Base-by-base conservation (phyloP, 2,888 invertebrate genomes). In the Andricus curvator region DNA sequence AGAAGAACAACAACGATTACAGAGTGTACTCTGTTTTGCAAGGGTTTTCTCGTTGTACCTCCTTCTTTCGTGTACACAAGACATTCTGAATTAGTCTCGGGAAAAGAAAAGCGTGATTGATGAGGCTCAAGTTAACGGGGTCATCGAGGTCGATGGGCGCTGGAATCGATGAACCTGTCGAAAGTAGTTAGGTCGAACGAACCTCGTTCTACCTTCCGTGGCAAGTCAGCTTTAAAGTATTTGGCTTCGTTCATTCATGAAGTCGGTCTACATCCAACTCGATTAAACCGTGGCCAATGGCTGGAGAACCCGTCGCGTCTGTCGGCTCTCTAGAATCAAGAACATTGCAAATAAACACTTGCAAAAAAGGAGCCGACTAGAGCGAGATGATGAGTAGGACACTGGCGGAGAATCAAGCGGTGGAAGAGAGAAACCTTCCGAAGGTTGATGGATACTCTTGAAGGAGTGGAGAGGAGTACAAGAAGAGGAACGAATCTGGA, bases 111-210 rank as follows among this genome's bases (percentile, higher is more conserved):
- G 79, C 29, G 51, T 82, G 80, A 80, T 84, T 81, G 85, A 82
- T 79, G 83, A 81, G 84, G 84, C 81, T 84, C 81, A 84, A 83
- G 85, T 81, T 81, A 84, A 81, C 67, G 78, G 78, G 84, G 85
- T 85, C 84, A 79, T 81, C 67, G 68, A 77, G 29, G 80, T 74
- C 74, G 74, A 74, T 80, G 78, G 82, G 70, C 68, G 79, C 80
- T 33, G 64, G 80, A 80, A 85, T 85, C 85, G 86, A 82, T 33
- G 51, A 74, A 78, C 80, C 82, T 60, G 22, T 78, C 85, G 84
- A 84, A 85, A 74, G 74, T 74, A 33, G 74, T 74, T 70, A 29
- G 87, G 83, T 85, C 87, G 79, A 79, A 76, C 83, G 56, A 81
- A 62, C 33, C 70, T 41, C 60, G 37, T 78, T 77, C 37, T 68